A percentile compares a stretch with the other conserved stretches of the same genome.
These are phyloP conservation scores for Rhopalosiphum padi DNA, from an alignment of 1,140 invertebrate genomes.

Conservation along the genomic window DNA sequence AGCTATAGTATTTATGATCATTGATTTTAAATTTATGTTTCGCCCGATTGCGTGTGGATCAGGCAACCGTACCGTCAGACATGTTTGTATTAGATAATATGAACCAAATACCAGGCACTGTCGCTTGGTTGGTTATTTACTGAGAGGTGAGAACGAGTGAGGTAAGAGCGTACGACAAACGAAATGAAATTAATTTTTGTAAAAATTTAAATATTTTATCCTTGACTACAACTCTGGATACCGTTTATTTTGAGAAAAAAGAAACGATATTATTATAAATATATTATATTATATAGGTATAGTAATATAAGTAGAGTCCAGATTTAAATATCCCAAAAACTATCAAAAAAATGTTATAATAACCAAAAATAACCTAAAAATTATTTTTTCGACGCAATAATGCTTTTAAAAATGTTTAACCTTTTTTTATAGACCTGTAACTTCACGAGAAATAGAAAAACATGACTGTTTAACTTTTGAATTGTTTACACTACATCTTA, in stretches of 20 bases:
- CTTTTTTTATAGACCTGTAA: no score
- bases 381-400: no score
- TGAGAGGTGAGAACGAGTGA: no score
- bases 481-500: no score
- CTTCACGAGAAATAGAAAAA: no score
- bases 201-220: not conserved
- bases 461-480: no score
- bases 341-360: no score
- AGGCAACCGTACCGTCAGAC: slow-evolving; percentile 36
- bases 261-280: not conserved
- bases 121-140: not conserved
- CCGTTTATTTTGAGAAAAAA: not conserved
- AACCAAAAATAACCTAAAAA: no score
- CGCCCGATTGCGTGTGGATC: not conserved
- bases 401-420: no score
- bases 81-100: not conserved
- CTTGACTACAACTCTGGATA: not conserved
- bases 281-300: not conserved
- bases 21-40: not conserved
- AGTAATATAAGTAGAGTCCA: no score
- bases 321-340: no score
- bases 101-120: slow-evolving; percentile 5
- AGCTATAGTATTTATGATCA: not conserved
- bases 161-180: not conserved
- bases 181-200: not conserved